These are phyloP conservation scores for Drosophila gaucha DNA, from an alignment of 2,888 invertebrate genomes.

Conservation along the genomic window DNA sequence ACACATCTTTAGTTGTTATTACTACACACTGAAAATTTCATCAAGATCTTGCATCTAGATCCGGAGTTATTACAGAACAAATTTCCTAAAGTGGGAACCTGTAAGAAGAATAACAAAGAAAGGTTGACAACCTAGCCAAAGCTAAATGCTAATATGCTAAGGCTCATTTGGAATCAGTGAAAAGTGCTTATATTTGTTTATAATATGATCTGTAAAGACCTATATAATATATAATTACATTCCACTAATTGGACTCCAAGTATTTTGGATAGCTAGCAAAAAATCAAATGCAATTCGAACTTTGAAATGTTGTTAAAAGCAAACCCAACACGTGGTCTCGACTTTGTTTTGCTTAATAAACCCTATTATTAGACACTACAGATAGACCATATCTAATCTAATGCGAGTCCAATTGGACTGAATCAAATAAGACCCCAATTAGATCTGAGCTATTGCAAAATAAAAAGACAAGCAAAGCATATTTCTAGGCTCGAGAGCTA, in stretches of 20 bases:
- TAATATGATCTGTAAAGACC: not conserved
- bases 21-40: too few species aligned
- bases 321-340: too few species aligned
- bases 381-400: constrained; percentile 4
- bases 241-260: not conserved
- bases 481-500: constrained; percentile 9
- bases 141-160: not conserved
- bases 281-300: not conserved
- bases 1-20: not conserved
- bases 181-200: not conserved
- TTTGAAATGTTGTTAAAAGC: constrained; percentile 6
- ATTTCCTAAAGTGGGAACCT: not conserved
- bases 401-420: not conserved
- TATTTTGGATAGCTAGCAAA: not conserved
- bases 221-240: not conserved
- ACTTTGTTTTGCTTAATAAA: not conserved
- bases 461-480: constrained; percentile 7
- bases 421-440: constrained; percentile 1
- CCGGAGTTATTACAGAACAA: not conserved
- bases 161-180: not conserved
- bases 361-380: not conserved
- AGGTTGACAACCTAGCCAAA: too few species aligned
- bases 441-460: not conserved
- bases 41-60: not conserved
- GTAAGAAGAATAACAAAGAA: too few species aligned